Conservation (phyloP, 2,888 invertebrate genomes). For the Ceraclea dissimilis region DNA sequence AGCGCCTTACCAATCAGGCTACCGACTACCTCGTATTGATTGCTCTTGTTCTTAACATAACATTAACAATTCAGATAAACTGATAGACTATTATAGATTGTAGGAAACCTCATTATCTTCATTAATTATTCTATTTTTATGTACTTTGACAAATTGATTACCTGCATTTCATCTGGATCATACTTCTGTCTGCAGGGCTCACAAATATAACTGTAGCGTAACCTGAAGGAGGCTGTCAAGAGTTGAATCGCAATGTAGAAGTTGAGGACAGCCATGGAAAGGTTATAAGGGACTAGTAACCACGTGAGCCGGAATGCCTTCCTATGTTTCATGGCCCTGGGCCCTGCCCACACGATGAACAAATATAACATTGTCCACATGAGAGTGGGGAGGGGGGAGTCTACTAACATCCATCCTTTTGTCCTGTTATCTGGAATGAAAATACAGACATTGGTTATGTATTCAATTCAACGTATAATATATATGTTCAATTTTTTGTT, state of each 20-base stretch:
- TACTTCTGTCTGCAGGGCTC: conserved; percentile 73
- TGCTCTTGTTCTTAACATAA: no score
- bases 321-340: conserved; percentile 70
- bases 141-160: no score
- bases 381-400: conserved; percentile 69
- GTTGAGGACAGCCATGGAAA: conserved; percentile 75
- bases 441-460: no score
- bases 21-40: no score
- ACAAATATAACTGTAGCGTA: conserved; percentile 79
- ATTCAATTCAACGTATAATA: no score
- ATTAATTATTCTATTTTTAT: no score
- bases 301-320: conserved; percentile 68
- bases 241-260: conserved; percentile 75
- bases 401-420: conserved; percentile 77
- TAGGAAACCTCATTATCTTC: no score
- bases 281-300: conserved; percentile 76
- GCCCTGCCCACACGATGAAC: conserved; percentile 70
- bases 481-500: no score
- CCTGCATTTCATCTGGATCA: conserved; percentile 75
- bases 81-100: no score
- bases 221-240: conserved; percentile 61
- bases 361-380: conserved; percentile 65
- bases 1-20: no score
- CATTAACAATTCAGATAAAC: no score
- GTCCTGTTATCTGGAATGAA: conserved; percentile 62